Percentiles rank a stretch among this genome's conserved stretches.
Conservation (phyloP, 1,140 invertebrate genomes). For the Luehdorfia chinensis region DNA sequence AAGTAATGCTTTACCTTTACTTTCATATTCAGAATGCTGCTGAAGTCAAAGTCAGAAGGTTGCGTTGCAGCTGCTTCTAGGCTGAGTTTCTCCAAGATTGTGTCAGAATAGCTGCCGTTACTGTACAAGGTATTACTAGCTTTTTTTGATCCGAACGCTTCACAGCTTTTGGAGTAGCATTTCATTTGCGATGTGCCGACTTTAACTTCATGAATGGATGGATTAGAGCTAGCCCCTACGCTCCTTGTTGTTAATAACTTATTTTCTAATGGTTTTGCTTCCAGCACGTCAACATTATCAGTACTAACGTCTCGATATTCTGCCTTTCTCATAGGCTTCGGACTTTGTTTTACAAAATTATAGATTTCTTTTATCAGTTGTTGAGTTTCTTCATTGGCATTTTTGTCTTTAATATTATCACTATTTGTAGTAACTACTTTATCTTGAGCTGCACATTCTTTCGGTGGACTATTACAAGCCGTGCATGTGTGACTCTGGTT, state of each 20-base stretch:
- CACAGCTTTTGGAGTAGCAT: constrained; percentile 62
- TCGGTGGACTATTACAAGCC: constrained; percentile 33
- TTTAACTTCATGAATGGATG: constrained; percentile 43
- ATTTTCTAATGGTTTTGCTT: background rate
- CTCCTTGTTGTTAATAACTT: constrained; percentile 33
- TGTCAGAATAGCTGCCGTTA: constrained; percentile 54
- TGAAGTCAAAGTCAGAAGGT: constrained; percentile 39
- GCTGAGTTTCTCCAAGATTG: constrained; percentile 53
- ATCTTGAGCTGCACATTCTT: constrained; percentile 26
- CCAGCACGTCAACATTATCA: background rate
- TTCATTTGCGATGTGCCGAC: constrained; percentile 51
- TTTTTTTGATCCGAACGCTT: constrained; percentile 46
- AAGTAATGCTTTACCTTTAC: constrained; percentile 36
- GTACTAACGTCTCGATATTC: constrained; percentile 9
- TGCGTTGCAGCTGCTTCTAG: constrained; percentile 35
- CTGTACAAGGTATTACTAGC: constrained; percentile 33
- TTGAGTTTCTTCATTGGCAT: constrained; percentile 42
- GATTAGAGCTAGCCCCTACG: constrained; percentile 39
- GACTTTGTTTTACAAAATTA: constrained; percentile 48
- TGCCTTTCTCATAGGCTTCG: constrained; percentile 24
- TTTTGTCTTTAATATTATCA: constrained; percentile 21
- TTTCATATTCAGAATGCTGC: constrained; percentile 19
- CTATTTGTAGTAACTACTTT: constrained; percentile 17
- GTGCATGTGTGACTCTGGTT: constrained; percentile 49
- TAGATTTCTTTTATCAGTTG: constrained; percentile 65